Evolutionary conservation across 2,113 vertebrate species (phyloP), one percentile per base, ranked within the genome.

Genomic region (Takifugu flavidus): DNA sequence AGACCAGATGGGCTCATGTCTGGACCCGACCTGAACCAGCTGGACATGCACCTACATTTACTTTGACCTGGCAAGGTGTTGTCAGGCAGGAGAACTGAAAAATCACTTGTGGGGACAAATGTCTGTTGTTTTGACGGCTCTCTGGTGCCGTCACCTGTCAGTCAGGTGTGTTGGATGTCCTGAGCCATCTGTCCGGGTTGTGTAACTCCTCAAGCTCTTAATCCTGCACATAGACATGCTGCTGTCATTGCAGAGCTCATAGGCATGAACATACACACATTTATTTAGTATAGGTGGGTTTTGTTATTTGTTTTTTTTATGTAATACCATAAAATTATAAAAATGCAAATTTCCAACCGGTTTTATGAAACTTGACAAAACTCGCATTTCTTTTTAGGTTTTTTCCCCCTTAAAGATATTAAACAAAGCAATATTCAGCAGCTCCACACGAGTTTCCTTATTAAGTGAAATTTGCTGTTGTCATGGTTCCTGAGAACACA

Each of bases 141-240:
- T 28, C 15, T 39, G 34, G 5, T 14, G 8, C 5, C 8, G 43
- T 60, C 67, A 72, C 68, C 68, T 80, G 78, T 65, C 49, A 14
- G 34, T 81, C 72, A 76, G 73, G 66, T 78, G 70, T 47, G 53
- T 45, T 39, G 53, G 3, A 25, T 72, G 62, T 75, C 64, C 63
- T 49, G 13, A 65, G 54, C 57, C 28, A 31, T 62, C 25, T 31
- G 3, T 51, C 43, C 62, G 55, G 56, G 27, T 51, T 61, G 75
- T 80, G 64, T 83, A 83, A 79, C 62, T 61, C 15, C 47, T 65
- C 72, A 83, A 85, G 82, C 79, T 80, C 54, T 82, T 89, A 87
- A 87, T 89, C 83, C 74, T 4, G 54, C 57, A 53, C 65, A 27
- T 3, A 62, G 54, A 80, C 74, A 13, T 52, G 71, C 51, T 26